Base-by-base conservation (phyloP, 1,140 invertebrate genomes). In the Heliothis virescens region DNA sequence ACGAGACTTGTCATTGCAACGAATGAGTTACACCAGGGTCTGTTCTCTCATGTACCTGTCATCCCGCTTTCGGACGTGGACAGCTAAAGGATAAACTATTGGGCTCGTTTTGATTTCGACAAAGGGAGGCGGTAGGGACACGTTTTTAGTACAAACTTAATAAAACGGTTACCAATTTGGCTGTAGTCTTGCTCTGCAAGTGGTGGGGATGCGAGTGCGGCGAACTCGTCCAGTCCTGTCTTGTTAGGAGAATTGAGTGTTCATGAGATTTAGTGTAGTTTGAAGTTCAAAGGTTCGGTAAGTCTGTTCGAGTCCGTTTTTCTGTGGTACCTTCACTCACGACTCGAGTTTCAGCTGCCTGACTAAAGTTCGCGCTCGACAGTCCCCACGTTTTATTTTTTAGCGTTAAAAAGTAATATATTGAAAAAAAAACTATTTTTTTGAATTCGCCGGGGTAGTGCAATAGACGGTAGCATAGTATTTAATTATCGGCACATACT, bases 401-500 rank as follows among this genome's bases (percentile, higher is more conserved):
- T 90, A 87, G 84, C 86, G 80, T 87, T 84, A 85, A 87, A 84
- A 84, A 79, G 60, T 85, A 77, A 82, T 80, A 80, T 81, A 74
- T 72, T 80, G 34, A 53, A 62, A 75, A 67, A 87, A 75, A 73
- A 75, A 88, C 60, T 89, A 85, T 89, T 84, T 90, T 91, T 91
- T 92, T 88, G 81, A 85, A 90, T 85, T 86, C 87, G 93, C 93
- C 93, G 93, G 93, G 93, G 88, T 92, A 92, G 93, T 94, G 93
- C 93, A 94, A 94, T 94, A 92, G 91, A 79, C 7, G 63, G 82
- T 88, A 88, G 87, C 62, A 80, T 88, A 87, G 86, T 83, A 79
- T 83, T 67, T 84, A 69, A 78, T 52, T 67, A 67, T 21, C 50
- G 21, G n/a, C 18, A 34, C 50, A n/a, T 16, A 9, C 18, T 57